A percentile compares a stretch with the other conserved stretches of the same genome.
These are phyloP conservation scores for Cerastis rubricosa DNA, from an alignment of 2,888 invertebrate genomes.

Conservation along the genomic window DNA sequence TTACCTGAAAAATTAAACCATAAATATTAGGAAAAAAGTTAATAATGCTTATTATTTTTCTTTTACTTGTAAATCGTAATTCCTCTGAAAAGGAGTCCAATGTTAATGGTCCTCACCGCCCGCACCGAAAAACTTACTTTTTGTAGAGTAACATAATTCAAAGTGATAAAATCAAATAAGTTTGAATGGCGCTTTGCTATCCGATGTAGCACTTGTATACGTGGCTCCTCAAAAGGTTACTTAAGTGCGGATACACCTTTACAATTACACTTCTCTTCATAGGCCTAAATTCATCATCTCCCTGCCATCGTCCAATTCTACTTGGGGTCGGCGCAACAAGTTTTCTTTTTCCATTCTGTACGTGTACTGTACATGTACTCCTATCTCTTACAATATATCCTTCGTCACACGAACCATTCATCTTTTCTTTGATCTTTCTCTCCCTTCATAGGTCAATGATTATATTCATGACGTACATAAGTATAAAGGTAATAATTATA, in stretches of 20 bases:
- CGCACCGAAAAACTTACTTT: not conserved
- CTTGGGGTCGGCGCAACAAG: too few species aligned
- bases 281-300: too few species aligned
- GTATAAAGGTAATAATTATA: not conserved
- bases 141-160: not conserved
- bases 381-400: too few species aligned
- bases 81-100: not conserved
- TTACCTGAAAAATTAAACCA: constrained; percentile 72
- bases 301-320: too few species aligned
- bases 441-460: too few species aligned
- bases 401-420: too few species aligned
- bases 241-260: not conserved
- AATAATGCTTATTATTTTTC: not conserved
- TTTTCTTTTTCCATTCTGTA: too few species aligned
- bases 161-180: not conserved
- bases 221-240: not conserved
- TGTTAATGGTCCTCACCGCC: not conserved
- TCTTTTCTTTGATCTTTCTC: too few species aligned
- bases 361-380: too few species aligned
- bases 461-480: too few species aligned
- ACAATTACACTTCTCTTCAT: not conserved
- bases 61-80: not conserved
- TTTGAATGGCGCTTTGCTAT: not conserved
- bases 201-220: not conserved
- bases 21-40: not conserved